Evolutionary conservation across 2,113 vertebrate species (phyloP), one percentile per base, ranked within the genome.

Genomic region (Lagenorhynchus albirostris): DNA sequence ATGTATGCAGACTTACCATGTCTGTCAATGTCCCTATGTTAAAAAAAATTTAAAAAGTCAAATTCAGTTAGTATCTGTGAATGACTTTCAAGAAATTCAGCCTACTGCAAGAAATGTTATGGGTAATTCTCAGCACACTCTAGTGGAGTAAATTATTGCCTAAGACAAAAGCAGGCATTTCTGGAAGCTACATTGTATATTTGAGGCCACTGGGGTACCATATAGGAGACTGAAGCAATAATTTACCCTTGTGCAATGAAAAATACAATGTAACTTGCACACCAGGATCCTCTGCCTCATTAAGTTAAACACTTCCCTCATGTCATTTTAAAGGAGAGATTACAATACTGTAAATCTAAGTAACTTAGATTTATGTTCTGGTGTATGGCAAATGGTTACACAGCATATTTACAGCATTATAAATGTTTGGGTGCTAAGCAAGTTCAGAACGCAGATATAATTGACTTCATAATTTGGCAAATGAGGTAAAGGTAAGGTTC

Each of bases 11-110:
- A 53, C 25, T 70, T 77, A 77, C 0, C 41, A 71, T 7, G 36
- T 76, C 50, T 71, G 47, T 76, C 58, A 76, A 84, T 50, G 20
- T 89, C 60, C 21, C 41, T 70, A 95, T 60, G 7, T 94, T 68
- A 36, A 84, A 84, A 71, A 38, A 77, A 79, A 71, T 13, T 50
- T 50, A 3, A 0, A 12, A 50, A 91, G 79, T 67, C 25, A 94
- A 84, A 29, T 82, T 96, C 65, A 95, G 80, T 85, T 90, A 47
- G 70, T 55, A 47, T 83, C 63, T 91, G 67, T 73, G 70, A 89
- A 94, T 96, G 95, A 97, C 96, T 94, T 97, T 97, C 84, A 96
- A 82, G 55, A 97, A 97, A 96, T 89, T 96, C 89, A 94, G 89
- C 73, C 63, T 44, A 9, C 29, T 33, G 7, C 65, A 93, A 84